Evolutionary conservation across 2,113 vertebrate species (phyloP).

Genomic region (Lophura nycthemera): DNA sequence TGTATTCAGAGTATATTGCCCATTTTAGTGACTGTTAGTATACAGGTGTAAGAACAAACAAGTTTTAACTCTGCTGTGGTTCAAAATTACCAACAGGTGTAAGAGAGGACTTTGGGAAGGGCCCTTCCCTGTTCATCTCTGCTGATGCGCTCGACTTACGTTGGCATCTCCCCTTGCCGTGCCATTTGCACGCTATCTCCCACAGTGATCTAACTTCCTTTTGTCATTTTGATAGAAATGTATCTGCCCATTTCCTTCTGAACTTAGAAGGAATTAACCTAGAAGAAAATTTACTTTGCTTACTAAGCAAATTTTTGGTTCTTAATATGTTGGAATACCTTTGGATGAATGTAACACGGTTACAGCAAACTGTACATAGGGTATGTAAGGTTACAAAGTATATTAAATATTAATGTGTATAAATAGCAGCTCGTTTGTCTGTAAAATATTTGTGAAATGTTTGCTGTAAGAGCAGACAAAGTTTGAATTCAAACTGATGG

Average conservation of each 20-base stretch:
- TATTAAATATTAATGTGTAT: background rate
- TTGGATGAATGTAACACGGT: background rate
- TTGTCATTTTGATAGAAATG: background rate
- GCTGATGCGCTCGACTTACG: accelerated
- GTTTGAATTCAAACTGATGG: background rate
- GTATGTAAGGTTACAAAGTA: background rate
- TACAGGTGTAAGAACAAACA: accelerated
- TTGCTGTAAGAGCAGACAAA: background rate
- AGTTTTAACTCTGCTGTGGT: background rate
- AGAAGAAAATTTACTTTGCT: background rate
- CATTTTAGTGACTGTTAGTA: accelerated
- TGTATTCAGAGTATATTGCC: accelerated
- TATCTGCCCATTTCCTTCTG: background rate
- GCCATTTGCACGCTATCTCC: background rate
- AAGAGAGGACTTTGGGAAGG: accelerated
- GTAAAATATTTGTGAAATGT: background rate
- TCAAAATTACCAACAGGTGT: accelerated
- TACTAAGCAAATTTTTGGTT: background rate
- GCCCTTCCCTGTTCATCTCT: too few species aligned
- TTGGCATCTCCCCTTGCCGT: background rate
- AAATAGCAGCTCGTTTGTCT: background rate
- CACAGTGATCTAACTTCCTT: background rate
- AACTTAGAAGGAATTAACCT: background rate
- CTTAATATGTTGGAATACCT: background rate
- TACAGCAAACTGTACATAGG: background rate